Evolutionary conservation across 1,140 invertebrate species (phyloP).

Genomic region (Scaptomyza pallida): DNA sequence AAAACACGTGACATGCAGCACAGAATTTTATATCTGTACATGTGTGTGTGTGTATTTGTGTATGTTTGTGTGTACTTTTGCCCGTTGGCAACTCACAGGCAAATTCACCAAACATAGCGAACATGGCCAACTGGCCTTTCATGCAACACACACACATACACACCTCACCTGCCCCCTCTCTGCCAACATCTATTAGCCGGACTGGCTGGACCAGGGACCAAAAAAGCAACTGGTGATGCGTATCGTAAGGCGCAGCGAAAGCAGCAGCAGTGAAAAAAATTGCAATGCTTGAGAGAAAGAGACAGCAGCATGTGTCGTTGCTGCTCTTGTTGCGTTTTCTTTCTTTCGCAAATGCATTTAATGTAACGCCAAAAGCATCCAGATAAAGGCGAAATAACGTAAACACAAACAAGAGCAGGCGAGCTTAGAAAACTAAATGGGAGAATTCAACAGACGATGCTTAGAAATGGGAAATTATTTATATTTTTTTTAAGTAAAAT

Average conservation of each 20-base stretch:
- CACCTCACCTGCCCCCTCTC: neutral
- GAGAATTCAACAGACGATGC: neutral
- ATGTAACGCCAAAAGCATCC: conserved; percentile 16
- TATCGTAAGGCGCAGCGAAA: conserved; percentile 34
- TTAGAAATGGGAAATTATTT: neutral
- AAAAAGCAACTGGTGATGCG: conserved; percentile 66
- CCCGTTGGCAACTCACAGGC: conserved; percentile 55
- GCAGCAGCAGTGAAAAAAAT: conserved; percentile 27
- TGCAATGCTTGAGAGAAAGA: conserved; percentile 14
- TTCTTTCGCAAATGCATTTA: conserved; percentile 31
- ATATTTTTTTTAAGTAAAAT: too few species aligned
- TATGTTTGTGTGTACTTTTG: conserved; percentile 10
- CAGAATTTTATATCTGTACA: too few species aligned
- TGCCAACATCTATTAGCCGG: neutral
- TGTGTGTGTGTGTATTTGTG: conserved; percentile 1
- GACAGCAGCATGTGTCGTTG: conserved; percentile 4
- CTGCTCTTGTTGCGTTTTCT: conserved; percentile 9
- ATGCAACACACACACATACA: too few species aligned
- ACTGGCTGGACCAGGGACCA: neutral
- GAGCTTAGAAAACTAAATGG: neutral
- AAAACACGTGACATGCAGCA: conserved; percentile 58
- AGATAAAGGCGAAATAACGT: neutral
- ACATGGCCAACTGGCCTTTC: conserved; percentile 47
- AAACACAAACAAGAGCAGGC: neutral
- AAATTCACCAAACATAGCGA: conserved; percentile 50